phyloP scores from a whole-genome alignment of 2,113 vertebrate species.

The Bubo blakistoni region DNA sequence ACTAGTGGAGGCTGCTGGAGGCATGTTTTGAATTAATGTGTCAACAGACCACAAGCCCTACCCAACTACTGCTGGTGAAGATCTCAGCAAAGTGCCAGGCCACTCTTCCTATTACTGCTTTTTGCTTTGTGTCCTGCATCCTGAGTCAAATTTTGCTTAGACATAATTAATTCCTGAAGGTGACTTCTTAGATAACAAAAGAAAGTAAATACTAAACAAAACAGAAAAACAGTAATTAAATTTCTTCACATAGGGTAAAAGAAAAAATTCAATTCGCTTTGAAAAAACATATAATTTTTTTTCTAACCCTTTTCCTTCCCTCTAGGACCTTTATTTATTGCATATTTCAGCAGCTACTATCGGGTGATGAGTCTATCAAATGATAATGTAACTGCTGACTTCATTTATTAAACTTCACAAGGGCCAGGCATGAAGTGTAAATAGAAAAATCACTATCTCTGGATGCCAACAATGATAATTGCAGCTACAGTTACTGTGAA shows the following conservation, averaged over 20 bases:
- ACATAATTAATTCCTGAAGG: neutral
- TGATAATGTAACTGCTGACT: conserved; percentile 51
- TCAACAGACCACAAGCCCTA: neutral
- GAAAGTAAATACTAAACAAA: neutral
- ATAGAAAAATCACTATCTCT: conserved; percentile 58
- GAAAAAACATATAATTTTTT: neutral
- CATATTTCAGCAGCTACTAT: conserved; percentile 22
- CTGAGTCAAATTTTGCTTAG: neutral
- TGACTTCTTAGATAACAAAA: neutral
- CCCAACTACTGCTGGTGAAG: neutral
- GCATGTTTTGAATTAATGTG: neutral
- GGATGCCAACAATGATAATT: conserved; percentile 61
- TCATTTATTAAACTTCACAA: conserved; percentile 65
- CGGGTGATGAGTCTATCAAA: conserved; percentile 44
- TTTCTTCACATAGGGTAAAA: neutral
- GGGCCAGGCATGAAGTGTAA: conserved; percentile 32
- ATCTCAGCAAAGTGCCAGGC: neutral
- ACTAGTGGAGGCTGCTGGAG: neutral
- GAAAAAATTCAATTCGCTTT: neutral
- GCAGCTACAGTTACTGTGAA: conserved; percentile 32
- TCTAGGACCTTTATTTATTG: conserved; percentile 29
- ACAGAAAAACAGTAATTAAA: neutral
- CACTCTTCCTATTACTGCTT: neutral
- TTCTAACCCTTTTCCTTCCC: neutral
- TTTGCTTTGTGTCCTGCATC: neutral